phyloP scores from a whole-genome alignment of 1,140 invertebrate genomes.

The Acromyrmex echinatior region DNA sequence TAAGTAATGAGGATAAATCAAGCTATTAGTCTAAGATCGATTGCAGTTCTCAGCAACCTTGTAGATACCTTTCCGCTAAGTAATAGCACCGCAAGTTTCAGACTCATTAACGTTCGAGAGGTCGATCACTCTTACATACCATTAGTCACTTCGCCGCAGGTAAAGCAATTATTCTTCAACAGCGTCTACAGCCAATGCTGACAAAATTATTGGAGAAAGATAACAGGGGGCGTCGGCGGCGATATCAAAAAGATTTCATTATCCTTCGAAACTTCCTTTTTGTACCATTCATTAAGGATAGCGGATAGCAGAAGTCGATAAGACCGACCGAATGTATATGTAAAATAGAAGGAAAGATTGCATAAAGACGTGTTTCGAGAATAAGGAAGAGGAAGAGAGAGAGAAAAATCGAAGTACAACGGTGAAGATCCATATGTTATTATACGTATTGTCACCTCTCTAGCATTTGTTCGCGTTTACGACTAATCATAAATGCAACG shows the following conservation, averaged over 20 bases:
- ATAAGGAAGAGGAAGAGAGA: neutral
- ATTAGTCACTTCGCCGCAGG: conserved; percentile 56
- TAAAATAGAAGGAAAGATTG: conserved; percentile 44
- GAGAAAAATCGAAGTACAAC: conserved; percentile 43
- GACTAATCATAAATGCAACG: conserved; percentile 73
- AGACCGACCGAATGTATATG: conserved; percentile 51
- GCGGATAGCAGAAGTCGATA: conserved; percentile 16
- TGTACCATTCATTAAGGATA: neutral
- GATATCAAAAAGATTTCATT: neutral
- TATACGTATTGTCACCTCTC: neutral
- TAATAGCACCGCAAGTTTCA: conserved; percentile 61
- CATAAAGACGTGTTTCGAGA: conserved; percentile 6
- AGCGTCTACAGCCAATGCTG: conserved; percentile 7
- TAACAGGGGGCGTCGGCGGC: neutral
- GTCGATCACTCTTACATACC: conserved; percentile 59
- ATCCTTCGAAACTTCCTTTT: neutral
- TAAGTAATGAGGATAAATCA: conserved; percentile 35
- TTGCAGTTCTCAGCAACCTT: conserved; percentile 45
- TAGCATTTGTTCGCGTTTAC: conserved; percentile 54
- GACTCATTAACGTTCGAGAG: conserved; percentile 59
- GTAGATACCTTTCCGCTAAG: conserved; percentile 29
- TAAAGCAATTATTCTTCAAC: conserved; percentile 55
- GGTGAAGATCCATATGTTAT: conserved; percentile 10
- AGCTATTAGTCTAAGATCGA: conserved; percentile 58
- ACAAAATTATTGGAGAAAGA: conserved; percentile 12